phyloP scores from a whole-genome alignment of 2,888 invertebrate genomes.

The Seira sanloemensis region DNA sequence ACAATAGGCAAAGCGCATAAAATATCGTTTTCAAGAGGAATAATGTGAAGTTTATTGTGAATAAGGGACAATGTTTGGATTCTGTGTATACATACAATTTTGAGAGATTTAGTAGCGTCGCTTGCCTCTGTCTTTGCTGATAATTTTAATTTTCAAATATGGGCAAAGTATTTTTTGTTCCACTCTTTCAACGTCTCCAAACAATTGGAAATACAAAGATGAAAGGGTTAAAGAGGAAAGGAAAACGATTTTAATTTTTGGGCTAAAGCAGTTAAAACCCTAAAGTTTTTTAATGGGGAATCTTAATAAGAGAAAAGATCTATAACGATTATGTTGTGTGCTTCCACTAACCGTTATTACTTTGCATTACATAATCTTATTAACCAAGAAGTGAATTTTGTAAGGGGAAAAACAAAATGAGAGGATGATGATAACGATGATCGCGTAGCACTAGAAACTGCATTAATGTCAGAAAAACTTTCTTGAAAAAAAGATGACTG shows the following conservation, averaged over 20 bases:
- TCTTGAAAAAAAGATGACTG: background rate
- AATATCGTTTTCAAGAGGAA: slow-evolving; percentile 41
- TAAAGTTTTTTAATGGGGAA: background rate
- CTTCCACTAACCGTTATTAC: background rate
- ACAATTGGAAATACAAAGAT: background rate
- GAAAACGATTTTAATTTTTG: too few species aligned
- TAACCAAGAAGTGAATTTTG: too few species aligned
- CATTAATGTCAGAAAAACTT: background rate
- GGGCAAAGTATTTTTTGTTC: background rate
- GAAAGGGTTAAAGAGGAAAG: background rate
- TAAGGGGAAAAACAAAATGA: slow-evolving; percentile 20
- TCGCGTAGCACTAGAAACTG: background rate
- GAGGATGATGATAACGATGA: background rate
- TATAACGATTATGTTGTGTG: background rate
- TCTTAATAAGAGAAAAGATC: background rate
- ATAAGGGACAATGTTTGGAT: too few species aligned
- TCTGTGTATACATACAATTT: too few species aligned
- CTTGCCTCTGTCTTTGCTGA: background rate
- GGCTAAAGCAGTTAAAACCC: background rate
- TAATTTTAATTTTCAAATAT: background rate
- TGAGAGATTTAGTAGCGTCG: too few species aligned
- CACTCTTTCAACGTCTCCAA: too few species aligned
- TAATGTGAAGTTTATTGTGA: too few species aligned
- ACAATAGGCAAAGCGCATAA: slow-evolving; percentile 39
- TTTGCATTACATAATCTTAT: slow-evolving; percentile 14